Evolutionary conservation across 1,140 invertebrate species (phyloP).

Genomic region (Schlechtendalia chinensis): DNA sequence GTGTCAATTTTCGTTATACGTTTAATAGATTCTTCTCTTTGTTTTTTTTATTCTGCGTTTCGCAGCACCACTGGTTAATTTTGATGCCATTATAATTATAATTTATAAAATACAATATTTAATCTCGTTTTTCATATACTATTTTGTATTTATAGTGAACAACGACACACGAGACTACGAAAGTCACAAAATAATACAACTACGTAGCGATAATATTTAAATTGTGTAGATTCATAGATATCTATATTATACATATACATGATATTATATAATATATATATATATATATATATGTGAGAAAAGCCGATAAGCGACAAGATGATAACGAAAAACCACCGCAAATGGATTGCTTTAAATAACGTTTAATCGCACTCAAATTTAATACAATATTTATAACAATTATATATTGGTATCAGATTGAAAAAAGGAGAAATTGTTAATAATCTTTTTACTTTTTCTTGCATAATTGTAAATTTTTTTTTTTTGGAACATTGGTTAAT

Average conservation of each 20-base stretch:
- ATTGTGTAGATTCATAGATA: background rate
- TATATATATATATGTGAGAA: background rate
- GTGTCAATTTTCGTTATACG: background rate
- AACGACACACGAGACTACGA: conserved; percentile 8
- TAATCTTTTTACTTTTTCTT: too few species aligned
- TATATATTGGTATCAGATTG: too few species aligned
- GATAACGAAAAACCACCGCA: background rate
- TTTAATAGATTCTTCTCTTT: conserved; percentile 22
- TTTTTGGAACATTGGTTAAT: background rate
- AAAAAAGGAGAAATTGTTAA: too few species aligned
- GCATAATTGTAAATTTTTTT: too few species aligned
- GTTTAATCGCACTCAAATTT: too few species aligned
- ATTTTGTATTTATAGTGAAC: background rate
- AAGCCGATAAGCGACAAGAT: background rate
- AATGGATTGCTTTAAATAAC: background rate
- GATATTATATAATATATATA: too few species aligned
- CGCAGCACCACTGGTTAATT: background rate
- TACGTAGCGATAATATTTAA: background rate
- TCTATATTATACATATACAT: background rate
- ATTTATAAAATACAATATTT: conserved; percentile 13
- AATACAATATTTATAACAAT: too few species aligned
- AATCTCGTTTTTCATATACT: background rate
- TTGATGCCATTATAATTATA: conserved; percentile 11
- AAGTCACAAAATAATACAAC: conserved; percentile 17
- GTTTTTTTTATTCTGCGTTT: conserved; percentile 11